Evolutionary conservation across 2,113 vertebrate genomes (phyloP), one percentile per base, ranked within the genome.

Genomic region (Pseudorhombus dupliciocellatus): DNA sequence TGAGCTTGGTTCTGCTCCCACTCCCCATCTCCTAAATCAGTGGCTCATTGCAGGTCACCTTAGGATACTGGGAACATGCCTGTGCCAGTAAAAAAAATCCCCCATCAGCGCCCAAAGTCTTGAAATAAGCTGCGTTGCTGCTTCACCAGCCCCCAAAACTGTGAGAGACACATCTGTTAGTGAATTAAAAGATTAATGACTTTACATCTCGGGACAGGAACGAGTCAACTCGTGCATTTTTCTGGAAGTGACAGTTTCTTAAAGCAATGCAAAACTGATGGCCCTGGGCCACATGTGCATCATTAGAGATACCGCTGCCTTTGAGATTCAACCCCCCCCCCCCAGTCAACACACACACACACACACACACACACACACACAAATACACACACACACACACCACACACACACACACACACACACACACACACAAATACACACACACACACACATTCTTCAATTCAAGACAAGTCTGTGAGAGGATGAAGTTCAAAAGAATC

Each of bases 241-340:
- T 64, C 21, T 57, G 56, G 44, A 84, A 67, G 73, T 82, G 83
- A 84, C 70, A 73, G 63, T 81, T 75, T 84, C 70, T 76, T 16
- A 66, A 82, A 85, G 73, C 58, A 51, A 77, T 75, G 79, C 79
- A 79, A 64, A 84, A 65, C 71, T 31, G 55, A 73, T 71, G 54
- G 74, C 88, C 64, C 22, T 51, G 56, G 64, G 79, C 77, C 81
- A 79, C 65, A 20, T 67, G 79, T 81, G 88, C 72, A 87, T 86
- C 81, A 81, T 84, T 76, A 83, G 78, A 87, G 83, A 84, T 85
- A 84, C 22, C 28, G 22, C 48, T 76, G n/a, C n/a, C 57, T 72
- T 18, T 52, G 73, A 42, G 58, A 70, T 73, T 70, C 54, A 75
- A 67, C 68, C 83, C 76, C 65, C 67, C 37, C 2, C 24, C 16